A percentile compares a stretch with the other conserved stretches of the same genome.
These are phyloP conservation scores for Xyliphius kryptos DNA, from an alignment of 2,113 vertebrate species.

Conservation along the genomic window DNA sequence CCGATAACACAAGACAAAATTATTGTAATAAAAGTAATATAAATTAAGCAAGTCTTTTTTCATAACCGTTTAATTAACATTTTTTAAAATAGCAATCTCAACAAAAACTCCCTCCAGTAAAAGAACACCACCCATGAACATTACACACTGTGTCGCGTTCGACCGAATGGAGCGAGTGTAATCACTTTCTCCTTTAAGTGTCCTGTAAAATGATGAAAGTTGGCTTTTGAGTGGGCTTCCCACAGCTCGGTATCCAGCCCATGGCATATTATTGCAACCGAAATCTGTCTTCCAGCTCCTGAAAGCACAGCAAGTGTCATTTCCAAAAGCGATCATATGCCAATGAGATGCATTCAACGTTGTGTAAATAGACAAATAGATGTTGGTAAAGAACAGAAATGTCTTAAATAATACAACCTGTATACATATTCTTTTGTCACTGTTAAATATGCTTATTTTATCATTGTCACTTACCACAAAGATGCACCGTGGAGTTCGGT, in stretches of 20 bases:
- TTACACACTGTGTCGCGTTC: not conserved
- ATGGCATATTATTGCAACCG: conserved; percentile 3
- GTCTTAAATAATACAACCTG: no score
- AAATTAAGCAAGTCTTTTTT: no score
- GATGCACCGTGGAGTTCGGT: no score
- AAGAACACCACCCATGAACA: not conserved
- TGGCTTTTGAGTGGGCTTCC: conserved; percentile 27
- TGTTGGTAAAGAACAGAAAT: no score
- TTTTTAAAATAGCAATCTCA: not conserved
- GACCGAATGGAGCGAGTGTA: conserved; percentile 1
- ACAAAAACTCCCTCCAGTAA: not conserved
- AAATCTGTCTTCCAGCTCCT: not conserved
- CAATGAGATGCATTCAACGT: not conserved
- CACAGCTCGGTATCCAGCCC: conserved; percentile 5
- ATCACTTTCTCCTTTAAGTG: conserved; percentile 25
- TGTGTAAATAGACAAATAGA: not conserved
- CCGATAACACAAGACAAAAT: no score
- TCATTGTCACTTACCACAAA: no score
- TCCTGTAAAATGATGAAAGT: conserved; percentile 26
- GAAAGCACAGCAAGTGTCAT: conserved; percentile 17
- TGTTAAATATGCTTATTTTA: no score
- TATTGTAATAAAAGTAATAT: no score
- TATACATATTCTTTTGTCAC: no score
- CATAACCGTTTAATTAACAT: no score
- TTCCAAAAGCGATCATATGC: not conserved